Evolutionary conservation across 2,888 invertebrate species (phyloP).

Genomic region (Laspeyria flexula): DNA sequence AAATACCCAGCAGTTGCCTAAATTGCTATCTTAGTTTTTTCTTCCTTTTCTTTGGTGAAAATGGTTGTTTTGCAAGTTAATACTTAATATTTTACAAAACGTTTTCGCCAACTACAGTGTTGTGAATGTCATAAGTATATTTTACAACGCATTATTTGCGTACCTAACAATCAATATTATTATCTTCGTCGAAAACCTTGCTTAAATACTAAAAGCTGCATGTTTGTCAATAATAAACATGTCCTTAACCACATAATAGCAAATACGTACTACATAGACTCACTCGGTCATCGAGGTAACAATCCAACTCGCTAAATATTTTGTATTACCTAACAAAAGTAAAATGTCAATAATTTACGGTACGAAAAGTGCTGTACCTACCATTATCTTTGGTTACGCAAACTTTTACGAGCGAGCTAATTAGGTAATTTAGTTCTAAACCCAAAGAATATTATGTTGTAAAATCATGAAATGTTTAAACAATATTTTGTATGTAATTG

Average conservation of each 20-base stretch:
- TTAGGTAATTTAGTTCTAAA: conserved; percentile 49
- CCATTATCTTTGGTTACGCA: conserved; percentile 46
- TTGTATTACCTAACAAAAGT: conserved; percentile 50
- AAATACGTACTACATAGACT: conserved; percentile 1
- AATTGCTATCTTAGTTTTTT: too few relatives aligned
- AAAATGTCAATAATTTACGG: conserved; percentile 46
- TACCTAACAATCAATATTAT: conserved; percentile 12
- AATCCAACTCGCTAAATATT: conserved; percentile 39
- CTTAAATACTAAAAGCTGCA: conserved; percentile 29
- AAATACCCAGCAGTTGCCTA: too few relatives aligned
- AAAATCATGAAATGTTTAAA: conserved; percentile 8
- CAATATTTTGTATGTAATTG: not conserved
- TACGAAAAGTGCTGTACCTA: conserved; percentile 25
- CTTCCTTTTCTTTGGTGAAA: too few relatives aligned
- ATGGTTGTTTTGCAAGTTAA: too few relatives aligned
- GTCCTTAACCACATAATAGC: conserved; percentile 21
- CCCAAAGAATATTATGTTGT: conserved; percentile 25
- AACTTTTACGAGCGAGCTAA: conserved; percentile 54
- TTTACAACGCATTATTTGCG: conserved; percentile 20
- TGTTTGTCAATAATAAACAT: conserved; percentile 30
- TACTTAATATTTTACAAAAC: too few relatives aligned
- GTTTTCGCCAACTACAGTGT: too few relatives aligned
- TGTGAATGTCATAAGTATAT: conserved; percentile 2
- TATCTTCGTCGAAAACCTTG: conserved; percentile 24
- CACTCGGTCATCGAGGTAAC: conserved; percentile 20